Evolutionary conservation across 2,113 vertebrate species (phyloP), one percentile per base, ranked within the genome.

Genomic region (Halcyon senegalensis): DNA sequence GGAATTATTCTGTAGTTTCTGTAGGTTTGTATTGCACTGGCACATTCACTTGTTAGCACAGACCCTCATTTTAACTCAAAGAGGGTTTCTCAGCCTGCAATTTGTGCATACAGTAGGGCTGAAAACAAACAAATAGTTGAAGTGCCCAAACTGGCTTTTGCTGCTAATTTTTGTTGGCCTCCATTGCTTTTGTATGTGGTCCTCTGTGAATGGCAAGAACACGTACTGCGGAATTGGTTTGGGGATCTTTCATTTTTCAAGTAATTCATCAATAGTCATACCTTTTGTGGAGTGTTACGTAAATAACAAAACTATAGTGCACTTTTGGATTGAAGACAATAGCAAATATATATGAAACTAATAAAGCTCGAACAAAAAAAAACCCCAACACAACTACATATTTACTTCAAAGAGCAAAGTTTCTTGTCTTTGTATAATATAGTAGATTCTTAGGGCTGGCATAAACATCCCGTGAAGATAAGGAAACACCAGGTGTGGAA

Each of bases 131-230:
- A 35, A 7, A 10, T 39, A 8, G 7, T 43, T 37, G 25, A 17
- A 10, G 20, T 39, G 19, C 41, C 69, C 81, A 56, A 37, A 10
- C 21, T 11, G 31, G 53, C 30, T 63, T n/a, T 11, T 31, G 63
- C 70, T 39, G 53, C 67, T 51, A 0, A 14, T 73, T 18, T 43
- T 14, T n/a, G 16, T 19, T 62, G 37, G 44, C 31, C 25, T 53
- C n/a, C 0, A 0, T 5, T 41, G 72, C 31, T 37, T 33, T 37
- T 31, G 6, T 1, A 4, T 28, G 2, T 20, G 2, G 5, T 10
- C 30, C 66, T 51, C 27, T 41, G 31, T 21, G 55, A 51, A 5
- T 46, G 72, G 31, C 68, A 53, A 8, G 14, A 37, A 11, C 55
- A 5, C 33, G 0, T 39, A 1, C 33, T 46, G 44, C 35, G 59